A percentile compares a stretch with the other conserved stretches of the same genome.
phyloP scores from a whole-genome alignment of 2,113 vertebrate genomes.

The Felis catus region F.catus_Fca126_mat1.0 CM031423.1:3503001-3503500 shows the following conservation, averaged over 20 bases:
- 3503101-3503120: too few species aligned
- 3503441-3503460: too few species aligned
- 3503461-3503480: too few species aligned
- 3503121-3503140: too few species aligned
- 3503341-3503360: too few species aligned
- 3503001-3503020: not conserved
- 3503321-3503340: not conserved
- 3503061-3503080: not conserved
- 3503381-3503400: too few species aligned
- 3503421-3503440: too few species aligned
- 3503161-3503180: not conserved
- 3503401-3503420: too few species aligned
- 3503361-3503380: too few species aligned
- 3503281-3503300: fast-evolving
- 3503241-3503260: fast-evolving
- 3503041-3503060: not conserved
- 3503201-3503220: too few species aligned
- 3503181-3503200: too few species aligned
- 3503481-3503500: too few species aligned
- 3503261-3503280: not conserved
- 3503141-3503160: not conserved
- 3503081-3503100: not conserved
- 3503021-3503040: not conserved
- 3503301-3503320: not conserved
- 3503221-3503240: not conserved